A percentile compares a stretch with the other conserved stretches of the same genome.
Conservation (phyloP, 2,113 vertebrate genomes). For the Lethenteron camtschaticum region DNA sequence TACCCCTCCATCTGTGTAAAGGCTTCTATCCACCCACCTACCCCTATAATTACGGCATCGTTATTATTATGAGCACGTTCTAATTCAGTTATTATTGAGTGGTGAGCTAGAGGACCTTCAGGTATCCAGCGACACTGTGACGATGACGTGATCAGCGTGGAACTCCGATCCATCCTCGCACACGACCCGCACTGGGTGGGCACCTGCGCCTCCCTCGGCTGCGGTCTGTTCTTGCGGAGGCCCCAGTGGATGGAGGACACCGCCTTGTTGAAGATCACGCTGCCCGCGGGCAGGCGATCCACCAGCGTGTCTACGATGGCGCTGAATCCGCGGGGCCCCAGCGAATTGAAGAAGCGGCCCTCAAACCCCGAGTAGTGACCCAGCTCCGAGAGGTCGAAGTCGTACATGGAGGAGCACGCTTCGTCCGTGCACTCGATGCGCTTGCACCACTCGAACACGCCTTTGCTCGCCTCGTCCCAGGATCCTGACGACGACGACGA, state of each 20-base stretch:
- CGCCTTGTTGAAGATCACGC: constrained; percentile 10
- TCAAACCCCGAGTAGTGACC: constrained; percentile 15
- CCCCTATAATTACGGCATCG: too few species aligned
- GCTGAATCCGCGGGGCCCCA: constrained; percentile 18
- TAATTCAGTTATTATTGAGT: too few species aligned
- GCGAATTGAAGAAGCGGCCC: constrained; percentile 16
- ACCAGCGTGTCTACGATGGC: constrained; percentile 15
- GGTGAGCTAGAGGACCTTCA: too few species aligned
- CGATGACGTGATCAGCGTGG: constrained; percentile 68
- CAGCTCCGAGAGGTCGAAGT: constrained; percentile 16
- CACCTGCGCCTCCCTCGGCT: too few species aligned
- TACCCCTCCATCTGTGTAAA: too few species aligned
- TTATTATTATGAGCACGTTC: too few species aligned
- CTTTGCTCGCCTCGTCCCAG: constrained; percentile 6
- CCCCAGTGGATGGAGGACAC: constrained; percentile 15
- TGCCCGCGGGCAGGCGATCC: constrained; percentile 13
- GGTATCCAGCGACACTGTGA: constrained; percentile 53
- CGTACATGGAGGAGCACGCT: constrained; percentile 18
- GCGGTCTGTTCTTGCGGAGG: neutral
- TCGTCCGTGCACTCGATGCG: constrained; percentile 18
- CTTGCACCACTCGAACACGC: constrained; percentile 22
- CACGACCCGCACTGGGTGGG: constrained; percentile 36
- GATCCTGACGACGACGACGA: constrained; percentile 7
- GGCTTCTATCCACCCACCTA: too few species aligned
- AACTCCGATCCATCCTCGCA: constrained; percentile 80